Conservation (phyloP, 2,797 vertebrate genomes). For the Peromyscus aztecus region DNA sequence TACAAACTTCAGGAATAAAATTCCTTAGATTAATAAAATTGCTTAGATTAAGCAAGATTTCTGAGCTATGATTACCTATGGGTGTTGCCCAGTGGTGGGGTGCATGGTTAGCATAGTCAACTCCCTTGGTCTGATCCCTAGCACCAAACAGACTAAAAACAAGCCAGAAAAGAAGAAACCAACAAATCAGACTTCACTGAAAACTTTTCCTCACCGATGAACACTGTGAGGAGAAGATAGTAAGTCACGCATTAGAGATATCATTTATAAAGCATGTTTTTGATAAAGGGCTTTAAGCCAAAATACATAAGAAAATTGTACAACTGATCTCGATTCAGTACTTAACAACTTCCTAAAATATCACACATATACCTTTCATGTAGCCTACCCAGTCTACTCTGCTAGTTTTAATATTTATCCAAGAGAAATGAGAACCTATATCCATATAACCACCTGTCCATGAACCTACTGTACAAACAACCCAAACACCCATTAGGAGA, state of each 20-base stretch:
- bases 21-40: neutral
- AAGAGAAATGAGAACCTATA: slow-evolving; percentile 51
- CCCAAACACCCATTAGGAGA: neutral
- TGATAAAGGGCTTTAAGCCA: neutral
- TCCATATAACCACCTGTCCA: neutral
- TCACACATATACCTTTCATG: slow-evolving; percentile 28
- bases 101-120: neutral
- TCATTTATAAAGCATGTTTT: slow-evolving; percentile 21
- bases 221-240: slow-evolving; percentile 59
- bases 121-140: neutral
- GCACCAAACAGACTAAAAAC: slow-evolving; percentile 46
- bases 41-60: neutral
- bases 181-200: slow-evolving; percentile 48
- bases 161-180: slow-evolving; percentile 40
- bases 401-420: slow-evolving; percentile 27
- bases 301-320: slow-evolving; percentile 26
- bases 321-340: neutral
- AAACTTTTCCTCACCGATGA: slow-evolving; percentile 58
- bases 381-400: slow-evolving; percentile 12
- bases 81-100: neutral
- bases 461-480: slow-evolving; percentile 28
- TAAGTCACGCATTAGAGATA: slow-evolving; percentile 37
- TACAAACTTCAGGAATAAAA: slow-evolving; percentile 44
- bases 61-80: neutral
- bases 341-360: slow-evolving; percentile 40